Evolutionary conservation across 2,888 invertebrate genomes (phyloP).

Genomic region (Antheraea assamensis): DNA sequence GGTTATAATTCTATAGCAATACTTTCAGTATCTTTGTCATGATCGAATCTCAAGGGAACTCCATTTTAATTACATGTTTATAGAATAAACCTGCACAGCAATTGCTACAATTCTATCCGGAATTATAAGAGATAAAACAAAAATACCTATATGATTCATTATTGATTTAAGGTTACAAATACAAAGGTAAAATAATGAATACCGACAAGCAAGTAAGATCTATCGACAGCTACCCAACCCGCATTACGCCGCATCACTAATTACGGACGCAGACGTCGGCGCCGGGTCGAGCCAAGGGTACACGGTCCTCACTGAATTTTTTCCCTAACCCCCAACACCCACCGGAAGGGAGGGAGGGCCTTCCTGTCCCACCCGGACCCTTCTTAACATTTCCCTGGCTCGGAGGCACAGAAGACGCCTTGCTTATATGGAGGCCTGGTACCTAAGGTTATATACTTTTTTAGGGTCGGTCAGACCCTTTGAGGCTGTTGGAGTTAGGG

Average conservation of each 20-base stretch:
- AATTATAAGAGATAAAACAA: no score
- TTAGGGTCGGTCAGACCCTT: constrained; percentile 78
- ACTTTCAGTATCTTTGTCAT: no score
- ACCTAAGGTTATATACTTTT: constrained; percentile 79
- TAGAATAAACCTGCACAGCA: no score
- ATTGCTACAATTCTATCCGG: no score
- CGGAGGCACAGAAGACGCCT: constrained; percentile 75
- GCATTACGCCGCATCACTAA: constrained; percentile 72
- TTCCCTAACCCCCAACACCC: constrained; percentile 68
- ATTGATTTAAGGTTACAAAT: neutral
- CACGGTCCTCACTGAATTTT: constrained; percentile 75
- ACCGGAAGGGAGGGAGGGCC: constrained; percentile 65
- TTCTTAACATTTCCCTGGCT: constrained; percentile 80
- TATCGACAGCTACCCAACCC: constrained; percentile 62
- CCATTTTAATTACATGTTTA: no score
- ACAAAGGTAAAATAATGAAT: neutral
- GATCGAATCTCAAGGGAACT: no score
- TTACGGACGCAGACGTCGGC: constrained; percentile 75
- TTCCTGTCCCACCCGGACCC: constrained; percentile 75
- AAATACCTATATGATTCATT: no score
- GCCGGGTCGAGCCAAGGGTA: constrained; percentile 77
- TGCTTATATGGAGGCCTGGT: constrained; percentile 74
- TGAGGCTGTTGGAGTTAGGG: constrained; percentile 71
- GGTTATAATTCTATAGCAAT: no score
- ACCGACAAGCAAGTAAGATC: constrained; percentile 31